Evolutionary conservation across 2,888 invertebrate genomes (phyloP).

Genomic region (Lithophane leautieri): DNA sequence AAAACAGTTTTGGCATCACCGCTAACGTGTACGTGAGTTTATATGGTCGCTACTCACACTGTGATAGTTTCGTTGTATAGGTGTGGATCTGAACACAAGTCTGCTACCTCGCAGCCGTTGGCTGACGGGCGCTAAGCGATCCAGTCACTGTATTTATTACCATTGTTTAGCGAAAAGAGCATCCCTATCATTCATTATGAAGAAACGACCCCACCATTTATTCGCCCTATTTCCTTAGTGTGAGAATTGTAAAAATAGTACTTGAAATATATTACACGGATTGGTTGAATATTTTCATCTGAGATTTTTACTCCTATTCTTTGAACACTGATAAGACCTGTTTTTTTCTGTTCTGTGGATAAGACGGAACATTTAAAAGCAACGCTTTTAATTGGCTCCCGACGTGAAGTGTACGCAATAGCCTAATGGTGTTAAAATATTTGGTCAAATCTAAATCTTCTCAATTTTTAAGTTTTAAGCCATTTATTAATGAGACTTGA

Average conservation of each 20-base stretch:
- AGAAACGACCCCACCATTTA: slow-evolving; percentile 73
- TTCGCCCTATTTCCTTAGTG: slow-evolving; percentile 62
- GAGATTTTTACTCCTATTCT: not conserved
- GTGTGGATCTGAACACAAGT: slow-evolving; percentile 56
- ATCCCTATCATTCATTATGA: slow-evolving; percentile 87
- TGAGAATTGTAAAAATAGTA: slow-evolving; percentile 58
- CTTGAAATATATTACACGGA: slow-evolving; percentile 8
- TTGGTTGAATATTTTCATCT: not conserved
- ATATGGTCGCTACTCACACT: slow-evolving; percentile 68
- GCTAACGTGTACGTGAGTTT: slow-evolving; percentile 54
- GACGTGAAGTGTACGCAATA: not conserved
- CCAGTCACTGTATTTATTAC: slow-evolving; percentile 89
- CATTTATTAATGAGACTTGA: not conserved
- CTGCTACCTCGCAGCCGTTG: slow-evolving; percentile 66
- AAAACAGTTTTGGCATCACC: slow-evolving; percentile 4
- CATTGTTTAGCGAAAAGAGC: slow-evolving; percentile 89
- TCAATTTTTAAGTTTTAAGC: not conserved
- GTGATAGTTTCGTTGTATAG: slow-evolving; percentile 62
- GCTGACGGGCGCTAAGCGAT: slow-evolving; percentile 82
- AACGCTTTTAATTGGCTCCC: not conserved
- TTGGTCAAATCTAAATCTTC: not conserved
- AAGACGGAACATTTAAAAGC: not conserved
- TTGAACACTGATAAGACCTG: not conserved
- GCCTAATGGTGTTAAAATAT: not conserved
- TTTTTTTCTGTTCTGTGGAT: too few relatives aligned